Evolutionary conservation across 2,113 vertebrate species (phyloP).

Genomic region (Procavia capensis): DNA sequence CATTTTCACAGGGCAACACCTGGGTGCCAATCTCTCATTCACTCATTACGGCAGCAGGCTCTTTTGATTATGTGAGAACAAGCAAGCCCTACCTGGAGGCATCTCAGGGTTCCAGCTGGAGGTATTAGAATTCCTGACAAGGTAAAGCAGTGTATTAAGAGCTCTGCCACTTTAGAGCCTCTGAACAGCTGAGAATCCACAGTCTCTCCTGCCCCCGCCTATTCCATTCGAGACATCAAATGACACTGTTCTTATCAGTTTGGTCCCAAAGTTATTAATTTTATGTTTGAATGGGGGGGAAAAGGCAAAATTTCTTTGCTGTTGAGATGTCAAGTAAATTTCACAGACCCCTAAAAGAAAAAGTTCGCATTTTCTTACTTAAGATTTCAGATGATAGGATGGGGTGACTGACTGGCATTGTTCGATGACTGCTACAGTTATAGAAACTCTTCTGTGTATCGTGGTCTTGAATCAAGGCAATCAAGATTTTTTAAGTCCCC

Average conservation of each 20-base stretch:
- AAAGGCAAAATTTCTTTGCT: constrained; percentile 76
- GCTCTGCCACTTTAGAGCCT: constrained; percentile 79
- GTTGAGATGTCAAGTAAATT: constrained; percentile 76
- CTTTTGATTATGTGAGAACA: constrained; percentile 87
- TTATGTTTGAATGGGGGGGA: constrained; percentile 61
- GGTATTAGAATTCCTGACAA: constrained; percentile 84
- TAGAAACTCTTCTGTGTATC: constrained; percentile 37
- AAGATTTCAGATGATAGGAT: constrained; percentile 34
- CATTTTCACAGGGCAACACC: constrained; percentile 82
- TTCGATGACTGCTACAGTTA: constrained; percentile 58
- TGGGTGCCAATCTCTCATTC: constrained; percentile 80
- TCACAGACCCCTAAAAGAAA: constrained; percentile 38
- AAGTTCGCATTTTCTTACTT: constrained; percentile 31
- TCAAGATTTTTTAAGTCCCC: constrained; percentile 53
- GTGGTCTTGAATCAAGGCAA: constrained; percentile 64
- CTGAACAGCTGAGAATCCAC: constrained; percentile 76
- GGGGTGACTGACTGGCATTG: constrained; percentile 30
- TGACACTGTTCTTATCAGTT: constrained; percentile 77
- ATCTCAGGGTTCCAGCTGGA: constrained; percentile 75
- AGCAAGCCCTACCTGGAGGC: constrained; percentile 83
- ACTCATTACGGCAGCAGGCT: constrained; percentile 82
- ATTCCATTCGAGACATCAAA: constrained; percentile 83
- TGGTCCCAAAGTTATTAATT: constrained; percentile 77
- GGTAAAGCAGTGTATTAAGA: constrained; percentile 84
- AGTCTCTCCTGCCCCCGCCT: constrained; percentile 54